phyloP scores from a whole-genome alignment of 2,888 invertebrate genomes.

The Dasysyrphus albostriatus region DNA sequence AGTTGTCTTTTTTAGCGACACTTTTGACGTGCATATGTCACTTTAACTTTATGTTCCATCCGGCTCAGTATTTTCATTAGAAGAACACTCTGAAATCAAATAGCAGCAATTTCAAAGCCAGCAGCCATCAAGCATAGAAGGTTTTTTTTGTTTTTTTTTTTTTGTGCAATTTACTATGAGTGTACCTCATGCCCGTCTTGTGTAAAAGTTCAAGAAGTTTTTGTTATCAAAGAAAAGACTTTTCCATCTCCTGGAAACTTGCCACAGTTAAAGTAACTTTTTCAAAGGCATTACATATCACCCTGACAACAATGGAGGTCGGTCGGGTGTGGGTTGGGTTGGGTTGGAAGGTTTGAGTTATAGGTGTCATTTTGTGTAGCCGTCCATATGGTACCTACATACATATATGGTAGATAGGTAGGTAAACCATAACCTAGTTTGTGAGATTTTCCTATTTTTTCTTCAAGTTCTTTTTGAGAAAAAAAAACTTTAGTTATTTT shows the following conservation, averaged over 20 bases:
- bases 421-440: neutral
- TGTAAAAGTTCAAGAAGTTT: slow-evolving; percentile 43
- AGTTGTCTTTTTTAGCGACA: slow-evolving; percentile 41
- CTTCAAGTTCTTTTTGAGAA: no score
- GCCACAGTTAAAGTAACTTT: slow-evolving; percentile 37
- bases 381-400: slow-evolving; percentile 19
- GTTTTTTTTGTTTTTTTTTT: neutral
- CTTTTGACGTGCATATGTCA: slow-evolving; percentile 42
- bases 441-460: neutral
- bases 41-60: slow-evolving; percentile 30
- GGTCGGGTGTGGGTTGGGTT: neutral
- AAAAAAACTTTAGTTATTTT: no score
- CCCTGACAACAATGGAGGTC: slow-evolving; percentile 34
- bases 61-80: slow-evolving; percentile 32
- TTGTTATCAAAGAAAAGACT: slow-evolving; percentile 45
- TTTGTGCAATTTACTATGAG: slow-evolving; percentile 10
- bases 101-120: slow-evolving; percentile 19
- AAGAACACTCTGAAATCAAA: slow-evolving; percentile 23
- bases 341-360: slow-evolving; percentile 12
- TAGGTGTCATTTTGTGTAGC: slow-evolving; percentile 22
- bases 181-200: neutral
- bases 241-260: slow-evolving; percentile 36
- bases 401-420: neutral
- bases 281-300: slow-evolving; percentile 46
- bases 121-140: slow-evolving; percentile 15